Evolutionary conservation across 2,113 vertebrate genomes (phyloP).

Genomic region (Antennarius striatus): DNA sequence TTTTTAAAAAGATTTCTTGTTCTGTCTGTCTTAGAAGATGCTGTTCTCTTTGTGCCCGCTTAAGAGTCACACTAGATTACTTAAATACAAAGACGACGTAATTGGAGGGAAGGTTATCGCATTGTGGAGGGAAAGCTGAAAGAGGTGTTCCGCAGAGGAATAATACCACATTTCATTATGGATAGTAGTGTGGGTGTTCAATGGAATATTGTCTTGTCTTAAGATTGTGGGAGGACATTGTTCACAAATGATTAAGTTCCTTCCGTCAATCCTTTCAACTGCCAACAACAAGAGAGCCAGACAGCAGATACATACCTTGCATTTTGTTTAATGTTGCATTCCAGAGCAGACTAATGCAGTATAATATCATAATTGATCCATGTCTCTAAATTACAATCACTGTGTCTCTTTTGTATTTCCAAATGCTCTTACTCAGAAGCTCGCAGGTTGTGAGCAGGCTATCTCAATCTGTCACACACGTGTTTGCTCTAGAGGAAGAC

Average conservation of each 20-base stretch:
- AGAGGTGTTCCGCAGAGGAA: slow-evolving; percentile 31
- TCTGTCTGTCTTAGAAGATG: slow-evolving; percentile 16
- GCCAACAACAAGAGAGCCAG: not conserved
- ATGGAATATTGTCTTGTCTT: slow-evolving; percentile 45
- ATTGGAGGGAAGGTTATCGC: slow-evolving; percentile 60
- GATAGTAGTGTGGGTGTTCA: slow-evolving; percentile 25
- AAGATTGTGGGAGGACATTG: slow-evolving; percentile 19
- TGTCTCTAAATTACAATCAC: slow-evolving; percentile 2
- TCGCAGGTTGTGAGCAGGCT: slow-evolving; percentile 37
- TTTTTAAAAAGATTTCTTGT: slow-evolving; percentile 12
- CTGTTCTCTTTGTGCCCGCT: slow-evolving; percentile 17
- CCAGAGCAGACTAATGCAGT: not conserved
- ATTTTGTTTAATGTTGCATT: slow-evolving; percentile 4
- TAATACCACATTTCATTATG: slow-evolving; percentile 57
- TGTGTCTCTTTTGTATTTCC: slow-evolving; percentile 1
- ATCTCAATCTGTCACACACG: not conserved
- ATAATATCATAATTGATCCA: not conserved
- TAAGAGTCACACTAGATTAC: slow-evolving; percentile 44
- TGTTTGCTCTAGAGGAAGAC: no score
- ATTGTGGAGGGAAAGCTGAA: slow-evolving; percentile 28
- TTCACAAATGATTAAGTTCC: slow-evolving; percentile 11
- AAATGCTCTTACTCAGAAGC: slow-evolving; percentile 22
- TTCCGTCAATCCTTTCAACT: slow-evolving; percentile 2
- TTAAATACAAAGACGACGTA: slow-evolving; percentile 46
- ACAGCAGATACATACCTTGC: not conserved